Evolutionary conservation across 2,888 invertebrate genomes (phyloP), one percentile per base, ranked within the genome.

Genomic region (Brassicogethes aeneus): DNA sequence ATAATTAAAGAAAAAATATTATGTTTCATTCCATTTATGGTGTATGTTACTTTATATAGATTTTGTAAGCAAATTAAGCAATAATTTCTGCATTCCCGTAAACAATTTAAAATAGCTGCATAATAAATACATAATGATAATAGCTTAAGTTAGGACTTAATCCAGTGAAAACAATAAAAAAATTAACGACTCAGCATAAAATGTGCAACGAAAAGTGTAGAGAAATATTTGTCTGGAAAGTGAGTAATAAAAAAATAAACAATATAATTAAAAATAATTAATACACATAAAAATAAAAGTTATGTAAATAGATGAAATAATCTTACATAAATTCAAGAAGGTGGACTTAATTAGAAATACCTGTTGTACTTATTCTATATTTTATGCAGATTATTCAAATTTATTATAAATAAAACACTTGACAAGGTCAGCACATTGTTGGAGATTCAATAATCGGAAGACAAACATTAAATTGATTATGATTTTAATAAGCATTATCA

Each of bases 371-470:
- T 23, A 43, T 43, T 43, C 43, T 40, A 43, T 32, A 43, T 43
- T 40, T 43, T 43, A 43, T 43, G 40, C 43, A 40, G 30, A 43
- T 43, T 43, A 43, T 43, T 43, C 34, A 43, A 43, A 43, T 43
- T 43, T 40, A 43, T 43, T 40, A 34, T 43, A 40, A 43, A 40
- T 43, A 40, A 43, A 43, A 43, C 43, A 36, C 31, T 39, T 34
- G 17, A 36, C 43, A 43, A 43, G 43, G 43, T 43, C 43, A 23
- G 23, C 5, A 10, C 23, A 23, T 23, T 23, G 23, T 23, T 5
- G 23, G 10, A 10, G 10, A 23, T 7, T 10, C 5, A 23, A 7
- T 7, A 23, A 7, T 23, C 5, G 23, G 23, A 23, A 10, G 10
- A 7, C 5, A 23, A 5, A 7, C 23, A 23, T 5, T 7, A 23